Evolutionary conservation across 2,888 invertebrate genomes (phyloP).

Genomic region (Protodeltote pygarga): DNA sequence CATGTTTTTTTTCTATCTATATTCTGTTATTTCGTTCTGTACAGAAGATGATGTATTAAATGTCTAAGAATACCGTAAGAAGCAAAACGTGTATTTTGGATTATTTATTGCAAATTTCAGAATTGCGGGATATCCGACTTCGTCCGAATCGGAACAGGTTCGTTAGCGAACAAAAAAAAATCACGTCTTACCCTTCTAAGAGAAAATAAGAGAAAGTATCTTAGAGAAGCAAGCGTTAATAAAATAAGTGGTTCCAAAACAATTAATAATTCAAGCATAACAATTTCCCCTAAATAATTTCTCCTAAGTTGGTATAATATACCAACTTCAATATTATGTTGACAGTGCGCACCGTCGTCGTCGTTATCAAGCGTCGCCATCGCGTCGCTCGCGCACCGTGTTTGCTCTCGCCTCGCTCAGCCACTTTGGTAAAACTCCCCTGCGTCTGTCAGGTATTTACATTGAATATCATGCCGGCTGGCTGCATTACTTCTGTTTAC

Average conservation of each 20-base stretch:
- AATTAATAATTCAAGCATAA: not conserved
- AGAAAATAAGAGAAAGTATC: too few species aligned
- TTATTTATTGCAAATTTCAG: too few species aligned
- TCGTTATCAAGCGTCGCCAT: slow-evolving; percentile 11
- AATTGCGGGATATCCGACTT: too few species aligned
- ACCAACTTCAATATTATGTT: slow-evolving; percentile 26
- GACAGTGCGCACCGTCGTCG: slow-evolving; percentile 22
- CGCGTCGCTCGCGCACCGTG: slow-evolving; percentile 49
- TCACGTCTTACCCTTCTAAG: too few species aligned
- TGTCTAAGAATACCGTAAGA: too few species aligned
- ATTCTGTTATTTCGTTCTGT: too few species aligned
- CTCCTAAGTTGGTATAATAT: too few species aligned
- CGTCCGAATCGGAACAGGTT: too few species aligned
- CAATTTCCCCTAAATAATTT: slow-evolving; percentile 11
- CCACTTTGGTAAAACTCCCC: slow-evolving; percentile 69
- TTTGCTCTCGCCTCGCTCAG: slow-evolving; percentile 60
- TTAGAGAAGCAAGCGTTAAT: too few species aligned
- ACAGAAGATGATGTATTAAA: too few species aligned
- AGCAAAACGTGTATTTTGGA: too few species aligned
- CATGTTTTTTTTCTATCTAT: not conserved
- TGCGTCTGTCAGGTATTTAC: slow-evolving; percentile 78
- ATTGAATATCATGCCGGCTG: slow-evolving; percentile 64
- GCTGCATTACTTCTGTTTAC: slow-evolving; percentile 59
- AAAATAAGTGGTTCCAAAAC: not conserved
- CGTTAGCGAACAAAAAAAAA: too few species aligned